These are phyloP conservation scores for Euzetes globulus DNA, from an alignment of 2,888 invertebrate genomes.

Conservation along the genomic window DNA sequence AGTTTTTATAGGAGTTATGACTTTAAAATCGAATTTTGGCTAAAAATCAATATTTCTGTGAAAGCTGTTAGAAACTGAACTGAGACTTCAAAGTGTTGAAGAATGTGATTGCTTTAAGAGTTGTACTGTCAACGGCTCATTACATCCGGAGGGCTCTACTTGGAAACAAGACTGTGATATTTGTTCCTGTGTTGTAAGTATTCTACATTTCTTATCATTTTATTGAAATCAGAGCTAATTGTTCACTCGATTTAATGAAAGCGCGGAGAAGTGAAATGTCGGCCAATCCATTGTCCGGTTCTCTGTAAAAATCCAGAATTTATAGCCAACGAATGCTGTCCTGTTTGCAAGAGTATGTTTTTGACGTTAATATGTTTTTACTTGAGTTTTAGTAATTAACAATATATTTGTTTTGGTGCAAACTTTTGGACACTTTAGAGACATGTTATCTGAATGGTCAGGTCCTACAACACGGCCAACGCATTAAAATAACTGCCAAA, in stretches of 20 bases:
- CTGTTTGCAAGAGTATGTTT: conserved; percentile 68
- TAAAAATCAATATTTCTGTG: background rate
- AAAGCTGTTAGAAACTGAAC: conserved; percentile 72
- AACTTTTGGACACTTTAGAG: conserved; percentile 28
- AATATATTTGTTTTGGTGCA: conserved; percentile 7
- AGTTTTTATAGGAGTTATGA: conserved; percentile 45
- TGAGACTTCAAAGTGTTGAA: conserved; percentile 67
- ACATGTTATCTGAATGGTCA: conserved; percentile 29
- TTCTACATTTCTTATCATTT: conserved; percentile 20
- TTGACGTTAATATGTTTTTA: background rate
- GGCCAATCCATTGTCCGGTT: conserved; percentile 69
- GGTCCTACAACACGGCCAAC: conserved; percentile 23
- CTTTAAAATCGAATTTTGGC: background rate
- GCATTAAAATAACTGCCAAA: conserved; percentile 22
- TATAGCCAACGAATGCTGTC: conserved; percentile 71
- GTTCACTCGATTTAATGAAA: conserved; percentile 47
- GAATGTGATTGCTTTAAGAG: conserved; percentile 85
- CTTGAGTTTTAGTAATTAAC: background rate
- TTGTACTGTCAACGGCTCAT: conserved; percentile 70
- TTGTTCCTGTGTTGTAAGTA: conserved; percentile 74
- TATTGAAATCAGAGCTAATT: conserved; percentile 25
- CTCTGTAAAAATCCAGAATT: conserved; percentile 72
- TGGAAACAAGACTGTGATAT: conserved; percentile 79
- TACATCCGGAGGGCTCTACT: conserved; percentile 71
- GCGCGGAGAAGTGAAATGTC: conserved; percentile 77